Conservation (phyloP, 2,113 vertebrate genomes). For the Cardinalis cardinalis region DNA sequence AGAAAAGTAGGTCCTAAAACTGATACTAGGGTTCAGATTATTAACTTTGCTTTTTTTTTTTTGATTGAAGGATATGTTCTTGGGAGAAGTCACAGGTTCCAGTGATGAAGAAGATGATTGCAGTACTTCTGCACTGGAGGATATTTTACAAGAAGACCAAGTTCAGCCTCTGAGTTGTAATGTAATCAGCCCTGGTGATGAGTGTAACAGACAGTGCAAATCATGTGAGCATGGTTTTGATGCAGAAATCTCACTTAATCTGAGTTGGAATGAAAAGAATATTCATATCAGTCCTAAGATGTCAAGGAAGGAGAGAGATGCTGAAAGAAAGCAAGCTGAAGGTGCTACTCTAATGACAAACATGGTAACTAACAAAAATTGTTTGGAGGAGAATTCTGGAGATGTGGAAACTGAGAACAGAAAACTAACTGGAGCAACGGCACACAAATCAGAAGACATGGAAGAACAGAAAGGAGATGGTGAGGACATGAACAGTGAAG, state of each 20-base stretch:
- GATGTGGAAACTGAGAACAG: not conserved
- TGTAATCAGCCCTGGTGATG: not conserved
- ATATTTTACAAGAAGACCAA: not conserved
- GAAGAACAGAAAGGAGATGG: not conserved
- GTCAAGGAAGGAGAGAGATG: not conserved
- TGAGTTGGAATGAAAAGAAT: not conserved
- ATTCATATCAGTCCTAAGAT: not conserved
- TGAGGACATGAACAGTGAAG: not conserved
- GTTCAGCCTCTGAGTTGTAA: not conserved
- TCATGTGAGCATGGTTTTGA: not conserved
- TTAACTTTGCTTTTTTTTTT: not conserved
- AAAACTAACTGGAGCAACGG: not conserved
- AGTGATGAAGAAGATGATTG: conserved; percentile 62
- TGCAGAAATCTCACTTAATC: not conserved
- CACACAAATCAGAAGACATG: not conserved
- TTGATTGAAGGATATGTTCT: conserved; percentile 63
- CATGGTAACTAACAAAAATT: not conserved
- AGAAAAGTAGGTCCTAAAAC: not conserved
- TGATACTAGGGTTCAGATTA: not conserved
- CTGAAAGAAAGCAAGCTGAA: not conserved
- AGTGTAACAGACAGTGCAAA: not conserved
- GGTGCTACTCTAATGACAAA: not conserved
- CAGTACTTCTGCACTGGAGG: not conserved
- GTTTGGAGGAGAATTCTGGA: not conserved
- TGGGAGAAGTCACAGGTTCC: conserved; percentile 65